Conservation (phyloP, 1,140 invertebrate genomes). For the Octopus bimaculoides region DNA sequence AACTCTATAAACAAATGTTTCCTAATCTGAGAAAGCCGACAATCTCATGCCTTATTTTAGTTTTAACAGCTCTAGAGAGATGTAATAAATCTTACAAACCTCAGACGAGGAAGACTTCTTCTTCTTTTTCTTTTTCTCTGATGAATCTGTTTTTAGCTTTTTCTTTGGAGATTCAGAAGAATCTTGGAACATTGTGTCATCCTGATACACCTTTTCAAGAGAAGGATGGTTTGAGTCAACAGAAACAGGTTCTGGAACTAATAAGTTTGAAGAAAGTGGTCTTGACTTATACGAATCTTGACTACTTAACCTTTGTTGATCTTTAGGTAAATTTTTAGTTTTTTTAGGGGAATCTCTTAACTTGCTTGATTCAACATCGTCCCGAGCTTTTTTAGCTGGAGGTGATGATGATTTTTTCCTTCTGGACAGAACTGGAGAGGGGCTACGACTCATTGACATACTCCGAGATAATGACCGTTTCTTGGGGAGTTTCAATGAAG, state of each 20-base stretch:
- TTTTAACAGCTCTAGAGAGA: too few species aligned
- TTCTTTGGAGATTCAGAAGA: background rate
- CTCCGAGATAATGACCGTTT: background rate
- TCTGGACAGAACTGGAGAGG: background rate
- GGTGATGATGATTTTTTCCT: background rate
- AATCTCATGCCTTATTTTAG: too few species aligned
- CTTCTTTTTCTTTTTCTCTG: conserved; percentile 5
- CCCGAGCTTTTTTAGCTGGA: background rate
- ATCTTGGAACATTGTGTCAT: background rate
- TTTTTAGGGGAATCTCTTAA: background rate
- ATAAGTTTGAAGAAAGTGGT: too few species aligned
- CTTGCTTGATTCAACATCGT: background rate
- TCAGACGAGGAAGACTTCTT: conserved; percentile 5
- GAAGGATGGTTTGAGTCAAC: too few species aligned
- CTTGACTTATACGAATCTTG: background rate
- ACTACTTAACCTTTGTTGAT: background rate
- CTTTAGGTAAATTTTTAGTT: background rate
- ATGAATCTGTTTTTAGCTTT: background rate
- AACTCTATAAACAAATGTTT: too few species aligned
- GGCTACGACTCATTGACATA: background rate
- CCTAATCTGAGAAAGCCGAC: too few species aligned
- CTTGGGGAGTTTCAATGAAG: background rate
- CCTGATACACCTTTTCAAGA: background rate
- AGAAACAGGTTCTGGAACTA: too few species aligned
- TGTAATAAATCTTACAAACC: background rate